A percentile compares a stretch with the other conserved stretches of the same genome.
These are phyloP conservation scores for Periophthalmodon schlosseri DNA, from an alignment of 2,113 vertebrate species.

Conservation along the genomic window DNA sequence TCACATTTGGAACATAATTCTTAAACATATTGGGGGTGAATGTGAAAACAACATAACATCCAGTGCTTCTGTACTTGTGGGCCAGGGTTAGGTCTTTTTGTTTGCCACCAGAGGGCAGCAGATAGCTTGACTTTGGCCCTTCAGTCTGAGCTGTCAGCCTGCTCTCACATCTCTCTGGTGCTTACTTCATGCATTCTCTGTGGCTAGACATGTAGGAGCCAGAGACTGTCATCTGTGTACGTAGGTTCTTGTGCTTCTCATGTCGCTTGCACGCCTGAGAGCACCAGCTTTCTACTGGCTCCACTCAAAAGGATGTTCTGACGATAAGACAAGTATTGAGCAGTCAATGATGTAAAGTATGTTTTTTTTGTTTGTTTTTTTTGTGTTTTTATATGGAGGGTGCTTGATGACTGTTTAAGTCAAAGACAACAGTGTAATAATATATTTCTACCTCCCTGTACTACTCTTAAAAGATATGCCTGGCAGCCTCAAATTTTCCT, in stretches of 20 bases:
- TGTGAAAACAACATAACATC: too few species aligned
- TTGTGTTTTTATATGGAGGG: conserved; percentile 57
- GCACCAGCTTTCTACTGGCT: conserved; percentile 29
- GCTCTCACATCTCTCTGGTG: conserved; percentile 14
- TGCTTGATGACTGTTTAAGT: conserved; percentile 52
- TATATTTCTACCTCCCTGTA: too few species aligned
- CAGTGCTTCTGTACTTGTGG: not conserved
- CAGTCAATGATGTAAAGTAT: conserved; percentile 24
- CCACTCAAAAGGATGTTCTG: conserved; percentile 30
- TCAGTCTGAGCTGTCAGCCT: conserved; percentile 22
- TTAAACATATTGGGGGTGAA: too few species aligned
- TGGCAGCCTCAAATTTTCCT: not conserved
- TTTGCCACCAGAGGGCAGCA: conserved; percentile 66
- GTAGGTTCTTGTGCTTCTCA: conserved; percentile 51
- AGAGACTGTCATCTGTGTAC: conserved; percentile 53
- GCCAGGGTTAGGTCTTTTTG: not conserved
- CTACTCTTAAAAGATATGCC: not conserved
- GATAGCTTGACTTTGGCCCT: conserved; percentile 29
- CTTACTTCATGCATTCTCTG: conserved; percentile 32
- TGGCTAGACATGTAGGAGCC: conserved; percentile 67
- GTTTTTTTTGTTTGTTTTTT: too few species aligned
- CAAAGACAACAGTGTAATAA: too few species aligned
- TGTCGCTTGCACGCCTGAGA: conserved; percentile 53
- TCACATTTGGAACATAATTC: too few species aligned
- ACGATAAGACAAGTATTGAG: conserved; percentile 16